Percentiles rank a stretch among this genome's conserved stretches.
phyloP scores from a whole-genome alignment of 2,113 vertebrate genomes.

The Anhinga anhinga region DNA sequence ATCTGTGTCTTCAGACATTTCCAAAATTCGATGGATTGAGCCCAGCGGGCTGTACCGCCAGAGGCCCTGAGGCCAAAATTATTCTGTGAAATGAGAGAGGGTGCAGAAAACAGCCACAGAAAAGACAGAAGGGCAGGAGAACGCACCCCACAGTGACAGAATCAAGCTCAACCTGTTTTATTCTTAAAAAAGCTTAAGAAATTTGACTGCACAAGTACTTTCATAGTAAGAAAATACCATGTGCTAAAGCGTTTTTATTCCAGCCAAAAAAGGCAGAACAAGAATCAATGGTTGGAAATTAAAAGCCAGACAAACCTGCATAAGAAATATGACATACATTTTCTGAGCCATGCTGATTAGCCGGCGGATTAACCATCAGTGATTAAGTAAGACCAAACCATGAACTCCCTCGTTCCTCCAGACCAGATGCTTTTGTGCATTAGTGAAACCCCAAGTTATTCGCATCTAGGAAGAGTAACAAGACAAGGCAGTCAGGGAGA shows the following conservation, averaged over 20 bases:
- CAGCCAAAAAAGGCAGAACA: conserved; percentile 36
- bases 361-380: background rate
- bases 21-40: background rate
- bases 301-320: conserved; percentile 50
- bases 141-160: conserved; percentile 32
- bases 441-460: background rate
- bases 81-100: conserved; percentile 51
- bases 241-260: conserved; percentile 6
- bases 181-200: conserved; percentile 53
- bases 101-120: conserved; percentile 34
- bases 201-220: conserved; percentile 62
- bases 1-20: background rate
- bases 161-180: conserved; percentile 64
- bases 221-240: conserved; percentile 20
- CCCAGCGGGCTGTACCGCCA: background rate
- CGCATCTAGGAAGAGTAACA: background rate
- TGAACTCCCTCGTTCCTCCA: background rate
- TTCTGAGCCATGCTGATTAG: conserved; percentile 35
- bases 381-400: conserved; percentile 6
- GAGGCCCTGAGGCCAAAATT: conserved; percentile 52
- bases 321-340: background rate
- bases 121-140: conserved; percentile 31
- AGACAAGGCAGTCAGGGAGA: background rate
- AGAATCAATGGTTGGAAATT: conserved; percentile 55
- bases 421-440: background rate